Percentiles rank a stretch among this genome's conserved stretches.
Conservation (phyloP, 2,888 invertebrate genomes). For the Stenotaenia linearis region DNA sequence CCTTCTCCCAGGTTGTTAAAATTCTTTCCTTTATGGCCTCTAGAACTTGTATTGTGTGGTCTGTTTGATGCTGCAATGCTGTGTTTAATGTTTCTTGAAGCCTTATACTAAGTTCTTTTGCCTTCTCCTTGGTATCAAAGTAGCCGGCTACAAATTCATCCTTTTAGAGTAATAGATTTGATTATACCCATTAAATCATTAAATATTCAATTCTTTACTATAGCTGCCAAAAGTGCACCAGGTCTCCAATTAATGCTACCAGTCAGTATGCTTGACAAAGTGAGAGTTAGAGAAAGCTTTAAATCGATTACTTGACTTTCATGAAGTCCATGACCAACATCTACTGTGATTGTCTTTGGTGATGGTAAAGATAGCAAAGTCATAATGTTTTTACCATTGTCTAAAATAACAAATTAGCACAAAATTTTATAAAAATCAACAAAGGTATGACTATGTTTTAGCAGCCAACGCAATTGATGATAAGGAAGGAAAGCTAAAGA, state of each 20-base stretch:
- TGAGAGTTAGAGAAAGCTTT: not conserved
- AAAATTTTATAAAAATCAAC: no score
- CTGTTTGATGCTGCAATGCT: not conserved
- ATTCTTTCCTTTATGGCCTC: not conserved
- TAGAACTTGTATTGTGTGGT: not conserved
- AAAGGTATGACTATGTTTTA: no score
- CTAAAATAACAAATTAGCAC: not conserved
- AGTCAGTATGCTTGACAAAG: not conserved
- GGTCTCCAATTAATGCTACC: not conserved
- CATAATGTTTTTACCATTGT: not conserved
- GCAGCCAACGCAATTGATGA: no score
- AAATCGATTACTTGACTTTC: not conserved
- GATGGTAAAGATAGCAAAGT: not conserved
- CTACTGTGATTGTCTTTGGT: not conserved
- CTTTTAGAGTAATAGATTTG: not conserved
- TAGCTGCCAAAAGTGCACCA: not conserved
- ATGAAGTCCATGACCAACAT: not conserved
- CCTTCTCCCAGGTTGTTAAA: not conserved
- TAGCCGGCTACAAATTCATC: not conserved
- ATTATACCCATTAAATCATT: not conserved
- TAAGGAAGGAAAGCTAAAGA: no score
- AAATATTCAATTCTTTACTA: not conserved
- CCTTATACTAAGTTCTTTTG: not conserved
- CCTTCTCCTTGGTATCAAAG: not conserved
- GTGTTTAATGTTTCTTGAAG: not conserved